Percentiles rank a stretch among this genome's conserved stretches.
Conservation (phyloP, 2,113 vertebrate species). For the Barbus barbus region DNA sequence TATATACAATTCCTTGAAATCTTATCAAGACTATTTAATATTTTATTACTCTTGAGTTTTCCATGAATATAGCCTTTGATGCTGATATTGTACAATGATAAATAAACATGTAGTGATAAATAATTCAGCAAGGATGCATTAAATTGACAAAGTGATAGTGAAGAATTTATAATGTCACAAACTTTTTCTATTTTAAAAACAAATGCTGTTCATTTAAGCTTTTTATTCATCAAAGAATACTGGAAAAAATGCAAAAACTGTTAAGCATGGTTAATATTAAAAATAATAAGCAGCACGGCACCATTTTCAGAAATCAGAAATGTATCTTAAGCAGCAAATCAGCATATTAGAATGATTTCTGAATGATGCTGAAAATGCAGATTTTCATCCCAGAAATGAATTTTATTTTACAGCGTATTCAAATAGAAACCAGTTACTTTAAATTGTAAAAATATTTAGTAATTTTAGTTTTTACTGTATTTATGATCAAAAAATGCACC, state of each 20-base stretch:
- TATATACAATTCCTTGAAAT: too few relatives aligned
- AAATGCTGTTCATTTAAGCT: neutral
- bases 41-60: neutral
- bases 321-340: neutral
- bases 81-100: neutral
- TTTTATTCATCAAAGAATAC: neutral
- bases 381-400: neutral
- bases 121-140: too few relatives aligned
- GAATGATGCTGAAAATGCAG: neutral
- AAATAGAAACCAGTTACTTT: neutral
- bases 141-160: too few relatives aligned
- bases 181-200: too few relatives aligned
- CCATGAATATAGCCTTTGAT: too few relatives aligned
- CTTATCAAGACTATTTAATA: neutral
- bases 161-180: too few relatives aligned
- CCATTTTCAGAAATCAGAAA: neutral
- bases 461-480: neutral
- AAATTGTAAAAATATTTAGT: neutral
- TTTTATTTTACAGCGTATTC: too few relatives aligned
- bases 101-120: too few relatives aligned
- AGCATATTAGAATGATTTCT: neutral
- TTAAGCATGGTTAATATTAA: neutral
- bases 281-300: neutral
- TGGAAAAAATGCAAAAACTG: neutral
- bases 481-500: neutral